Base-by-base conservation (phyloP, 1,140 invertebrate genomes). In the Drosophila tristis region DNA sequence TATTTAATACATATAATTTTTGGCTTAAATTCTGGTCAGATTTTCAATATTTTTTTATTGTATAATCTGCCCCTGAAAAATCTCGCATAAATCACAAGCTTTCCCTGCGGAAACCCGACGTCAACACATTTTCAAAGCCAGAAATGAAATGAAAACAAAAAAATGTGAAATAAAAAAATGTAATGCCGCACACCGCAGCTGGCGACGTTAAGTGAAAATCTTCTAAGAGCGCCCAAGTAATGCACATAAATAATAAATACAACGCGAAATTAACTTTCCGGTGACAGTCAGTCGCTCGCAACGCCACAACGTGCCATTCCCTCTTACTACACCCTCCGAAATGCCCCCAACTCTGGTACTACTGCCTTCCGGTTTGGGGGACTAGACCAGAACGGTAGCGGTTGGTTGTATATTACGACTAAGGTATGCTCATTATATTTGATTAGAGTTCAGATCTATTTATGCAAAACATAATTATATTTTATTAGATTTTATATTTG, bases 241-340 rank as follows among this genome's bases (percentile, higher is more conserved):
- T 77, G 79, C 74, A 82, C 79, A 82, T 82, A 82, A 82, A 82
- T 82, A 82, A 82, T 82, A 82, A 82, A 82, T 82, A 82, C 79
- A 82, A 74, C 74, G 74, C 64, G 74, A 82, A 82, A 82, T 82
- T 82, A 82, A 82, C 79, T 82, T 82, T 77, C 74, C 77, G 77
- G 74, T 68, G 77, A 73, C 74, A 77, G 77, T 73, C 77, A 74
- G 64, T 43, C 59, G 47, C 60, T 53, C 26, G 62, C 35, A 39
- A 39, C 35, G 35, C 35, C 53, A 29, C 68, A 74, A 75, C 72
- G 66, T 78, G 72, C 61, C 73, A 42, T 61, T 42, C 57, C 60
- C 11, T 39, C 35, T 13, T 13, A 5, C 35, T 13, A 13, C 35
- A 1, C 35, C 3, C 35, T 4, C 3, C 35, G 35, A 39, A 13